phyloP scores from a whole-genome alignment of 2,113 vertebrate genomes.

The Nothocercus julius region DNA sequence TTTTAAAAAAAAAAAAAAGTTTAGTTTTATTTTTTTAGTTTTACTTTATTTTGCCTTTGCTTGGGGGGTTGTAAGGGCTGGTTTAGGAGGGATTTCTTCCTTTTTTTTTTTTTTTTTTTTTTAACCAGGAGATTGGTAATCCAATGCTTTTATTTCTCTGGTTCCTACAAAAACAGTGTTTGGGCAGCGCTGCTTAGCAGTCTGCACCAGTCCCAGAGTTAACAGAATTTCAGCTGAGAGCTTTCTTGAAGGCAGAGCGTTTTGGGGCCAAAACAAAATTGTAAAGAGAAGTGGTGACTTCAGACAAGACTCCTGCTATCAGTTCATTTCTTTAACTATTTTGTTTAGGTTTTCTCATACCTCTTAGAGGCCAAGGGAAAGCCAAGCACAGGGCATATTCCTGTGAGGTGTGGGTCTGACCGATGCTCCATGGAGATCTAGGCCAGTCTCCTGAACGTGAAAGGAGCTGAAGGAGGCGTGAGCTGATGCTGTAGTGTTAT shows the following conservation, averaged over 20 bases:
- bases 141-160: not conserved
- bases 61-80: not conserved
- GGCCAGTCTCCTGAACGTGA: not conserved
- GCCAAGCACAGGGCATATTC: not conserved
- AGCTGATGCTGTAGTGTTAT: not conserved
- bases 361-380: not conserved
- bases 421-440: accelerated
- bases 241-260: conserved; percentile 43
- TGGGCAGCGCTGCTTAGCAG: not conserved
- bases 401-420: not conserved
- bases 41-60: conserved; percentile 31
- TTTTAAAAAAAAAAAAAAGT: not conserved
- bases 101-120: not conserved
- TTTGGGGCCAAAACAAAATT: not conserved
- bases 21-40: conserved; percentile 75
- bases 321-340: not conserved
- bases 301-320: not conserved
- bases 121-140: conserved; percentile 41
- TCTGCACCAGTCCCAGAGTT: not conserved
- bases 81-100: not conserved
- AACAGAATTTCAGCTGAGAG: conserved; percentile 9
- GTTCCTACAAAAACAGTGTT: not conserved
- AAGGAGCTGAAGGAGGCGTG: not conserved
- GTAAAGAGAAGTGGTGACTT: not conserved
- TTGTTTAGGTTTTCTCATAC: not conserved